Percentiles rank a stretch among this genome's conserved stretches.
These are phyloP conservation scores for Miniopterus natalensis DNA, from an alignment of 2,113 vertebrate species.

Conservation along the genomic window DNA sequence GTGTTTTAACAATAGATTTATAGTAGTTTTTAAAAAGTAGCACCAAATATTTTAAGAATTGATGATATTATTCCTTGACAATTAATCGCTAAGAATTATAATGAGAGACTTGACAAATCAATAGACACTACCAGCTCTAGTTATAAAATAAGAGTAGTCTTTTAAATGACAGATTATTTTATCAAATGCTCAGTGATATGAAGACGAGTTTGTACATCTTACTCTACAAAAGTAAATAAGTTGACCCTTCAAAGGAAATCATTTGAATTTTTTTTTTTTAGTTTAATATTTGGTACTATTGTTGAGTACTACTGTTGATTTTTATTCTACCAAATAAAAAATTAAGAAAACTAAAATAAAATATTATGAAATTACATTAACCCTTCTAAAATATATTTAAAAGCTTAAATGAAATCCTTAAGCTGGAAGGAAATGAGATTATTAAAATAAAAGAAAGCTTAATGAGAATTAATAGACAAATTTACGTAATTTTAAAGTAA, in stretches of 20 bases:
- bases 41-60: neutral
- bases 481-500: constrained; percentile 43
- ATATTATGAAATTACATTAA: neutral
- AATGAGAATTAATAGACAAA: neutral
- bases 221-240: neutral
- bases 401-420: constrained; percentile 4
- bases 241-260: constrained; percentile 21
- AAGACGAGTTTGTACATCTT: neutral
- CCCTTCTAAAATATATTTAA: neutral
- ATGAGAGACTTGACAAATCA: neutral
- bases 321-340: constrained; percentile 9
- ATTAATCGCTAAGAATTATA: neutral
- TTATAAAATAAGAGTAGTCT: neutral
- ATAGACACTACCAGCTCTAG: neutral
- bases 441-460: constrained; percentile 15
- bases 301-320: neutral
- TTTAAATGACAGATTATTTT: neutral
- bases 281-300: neutral
- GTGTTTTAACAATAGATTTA: neutral
- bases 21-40: neutral
- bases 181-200: neutral
- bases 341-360: neutral
- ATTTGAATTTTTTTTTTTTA: neutral
- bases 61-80: neutral
- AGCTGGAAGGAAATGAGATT: constrained; percentile 5